Conservation (phyloP, 2,797 vertebrate species). For the Sebastes minor region DNA sequence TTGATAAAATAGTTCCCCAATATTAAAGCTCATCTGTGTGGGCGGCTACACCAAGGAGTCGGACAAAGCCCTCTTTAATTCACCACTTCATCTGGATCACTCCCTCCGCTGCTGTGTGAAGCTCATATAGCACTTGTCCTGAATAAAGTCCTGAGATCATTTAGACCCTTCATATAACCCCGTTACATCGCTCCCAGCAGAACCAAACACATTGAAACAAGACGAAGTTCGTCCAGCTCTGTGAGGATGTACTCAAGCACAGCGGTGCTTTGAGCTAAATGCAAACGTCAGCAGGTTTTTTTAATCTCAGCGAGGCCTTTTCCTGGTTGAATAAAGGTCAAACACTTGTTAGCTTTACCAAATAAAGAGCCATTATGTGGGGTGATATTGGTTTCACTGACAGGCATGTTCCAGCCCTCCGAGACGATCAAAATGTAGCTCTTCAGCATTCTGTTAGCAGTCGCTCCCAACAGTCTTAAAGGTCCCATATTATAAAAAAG, state of each 20-base stretch:
- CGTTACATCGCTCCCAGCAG: not conserved
- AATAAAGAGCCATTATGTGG: not conserved
- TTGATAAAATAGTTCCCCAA: not conserved
- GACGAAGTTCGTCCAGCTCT: not conserved
- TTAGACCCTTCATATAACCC: not conserved
- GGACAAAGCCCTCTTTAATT: not conserved
- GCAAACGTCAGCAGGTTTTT: not conserved
- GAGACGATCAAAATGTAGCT: not conserved
- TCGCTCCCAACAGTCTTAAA: not conserved
- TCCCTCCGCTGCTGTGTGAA: constrained; percentile 24
- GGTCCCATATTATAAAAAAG: too few relatives aligned
- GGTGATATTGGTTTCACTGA: not conserved
- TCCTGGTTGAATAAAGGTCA: not conserved
- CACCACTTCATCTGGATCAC: not conserved
- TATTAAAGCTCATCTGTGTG: constrained; percentile 32
- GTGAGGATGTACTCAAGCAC: not conserved
- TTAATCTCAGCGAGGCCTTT: not conserved
- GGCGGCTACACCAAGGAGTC: not conserved
- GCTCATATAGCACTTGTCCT: not conserved
- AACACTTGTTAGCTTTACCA: constrained; percentile 43
- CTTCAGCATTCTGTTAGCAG: not conserved
- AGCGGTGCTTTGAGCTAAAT: not conserved
- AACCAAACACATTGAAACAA: not conserved
- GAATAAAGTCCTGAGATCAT: not conserved
- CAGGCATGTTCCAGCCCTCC: not conserved